Evolutionary conservation across 2,113 vertebrate genomes (phyloP).

Genomic region (Peromyscus maniculatus): DNA sequence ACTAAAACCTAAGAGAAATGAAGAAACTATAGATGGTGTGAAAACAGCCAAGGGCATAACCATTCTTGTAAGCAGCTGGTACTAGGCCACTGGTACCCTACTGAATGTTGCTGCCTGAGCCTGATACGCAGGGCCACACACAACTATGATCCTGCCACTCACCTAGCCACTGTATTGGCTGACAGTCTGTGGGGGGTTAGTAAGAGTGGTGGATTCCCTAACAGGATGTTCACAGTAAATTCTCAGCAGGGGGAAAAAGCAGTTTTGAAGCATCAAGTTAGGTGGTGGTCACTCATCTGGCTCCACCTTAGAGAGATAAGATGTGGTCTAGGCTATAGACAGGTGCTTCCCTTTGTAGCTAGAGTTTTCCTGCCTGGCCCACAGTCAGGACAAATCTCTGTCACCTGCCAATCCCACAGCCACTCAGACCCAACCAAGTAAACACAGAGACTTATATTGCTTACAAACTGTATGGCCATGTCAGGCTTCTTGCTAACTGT

Average conservation of each 20-base stretch:
- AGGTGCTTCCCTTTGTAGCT: background rate
- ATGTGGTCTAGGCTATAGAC: background rate
- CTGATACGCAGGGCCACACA: background rate
- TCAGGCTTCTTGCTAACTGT: too few species aligned
- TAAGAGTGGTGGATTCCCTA: background rate
- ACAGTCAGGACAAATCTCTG: too few species aligned
- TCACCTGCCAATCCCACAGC: too few species aligned
- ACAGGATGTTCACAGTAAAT: background rate
- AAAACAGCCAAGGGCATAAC: background rate
- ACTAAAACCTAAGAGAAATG: background rate
- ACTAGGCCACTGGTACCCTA: background rate
- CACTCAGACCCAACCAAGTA: too few species aligned
- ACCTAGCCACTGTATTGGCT: background rate
- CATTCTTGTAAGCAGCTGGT: background rate
- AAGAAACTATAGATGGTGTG: background rate
- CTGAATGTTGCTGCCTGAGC: background rate
- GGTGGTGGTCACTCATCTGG: background rate
- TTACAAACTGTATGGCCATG: too few species aligned
- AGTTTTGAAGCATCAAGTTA: background rate
- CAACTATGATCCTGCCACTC: background rate
- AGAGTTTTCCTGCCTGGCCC: too few species aligned
- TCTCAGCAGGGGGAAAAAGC: background rate
- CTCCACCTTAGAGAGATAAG: background rate
- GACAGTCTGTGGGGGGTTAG: background rate
- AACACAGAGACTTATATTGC: too few species aligned